Conservation (phyloP, 2,113 vertebrate species). For the Oncorhynchus gorbuscha region DNA sequence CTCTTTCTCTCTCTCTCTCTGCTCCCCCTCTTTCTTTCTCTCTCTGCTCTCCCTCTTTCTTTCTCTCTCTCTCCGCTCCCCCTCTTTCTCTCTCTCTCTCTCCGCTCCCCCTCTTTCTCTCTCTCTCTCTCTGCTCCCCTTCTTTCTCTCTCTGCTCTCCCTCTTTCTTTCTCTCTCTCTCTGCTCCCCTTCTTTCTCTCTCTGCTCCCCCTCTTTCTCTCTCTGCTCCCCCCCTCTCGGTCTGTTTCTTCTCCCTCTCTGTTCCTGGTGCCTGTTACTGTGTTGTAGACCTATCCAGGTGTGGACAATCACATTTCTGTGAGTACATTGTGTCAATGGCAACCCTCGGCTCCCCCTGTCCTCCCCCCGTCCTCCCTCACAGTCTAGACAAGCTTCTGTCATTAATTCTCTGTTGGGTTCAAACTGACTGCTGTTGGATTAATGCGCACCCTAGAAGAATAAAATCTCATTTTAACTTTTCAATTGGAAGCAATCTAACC, state of each 20-base stretch:
- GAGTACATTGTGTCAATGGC: constrained; percentile 70
- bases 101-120: too few species aligned
- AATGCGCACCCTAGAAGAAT: constrained; percentile 11
- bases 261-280: constrained; percentile 36
- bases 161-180: too few species aligned
- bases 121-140: not conserved
- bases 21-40: constrained; percentile 12
- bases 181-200: too few species aligned
- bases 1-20: too few species aligned
- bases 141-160: too few species aligned
- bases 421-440: constrained; percentile 15
- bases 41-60: too few species aligned
- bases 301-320: constrained; percentile 83
- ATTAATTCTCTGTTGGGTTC: constrained; percentile 16
- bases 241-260: constrained; percentile 16
- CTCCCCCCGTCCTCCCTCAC: constrained; percentile 14
- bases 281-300: constrained; percentile 79
- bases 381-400: constrained; percentile 42
- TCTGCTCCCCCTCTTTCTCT: too few species aligned
- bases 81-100: too few species aligned
- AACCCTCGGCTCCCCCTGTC: constrained; percentile 38
- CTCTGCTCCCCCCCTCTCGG: constrained; percentile 7
- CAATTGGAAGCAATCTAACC: not conserved
- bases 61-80: constrained; percentile 32
- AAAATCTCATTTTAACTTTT: constrained; percentile 28